Evolutionary conservation across 2,797 vertebrate genomes (phyloP).

Genomic region (Melanotaenia trifasciata): DNA sequence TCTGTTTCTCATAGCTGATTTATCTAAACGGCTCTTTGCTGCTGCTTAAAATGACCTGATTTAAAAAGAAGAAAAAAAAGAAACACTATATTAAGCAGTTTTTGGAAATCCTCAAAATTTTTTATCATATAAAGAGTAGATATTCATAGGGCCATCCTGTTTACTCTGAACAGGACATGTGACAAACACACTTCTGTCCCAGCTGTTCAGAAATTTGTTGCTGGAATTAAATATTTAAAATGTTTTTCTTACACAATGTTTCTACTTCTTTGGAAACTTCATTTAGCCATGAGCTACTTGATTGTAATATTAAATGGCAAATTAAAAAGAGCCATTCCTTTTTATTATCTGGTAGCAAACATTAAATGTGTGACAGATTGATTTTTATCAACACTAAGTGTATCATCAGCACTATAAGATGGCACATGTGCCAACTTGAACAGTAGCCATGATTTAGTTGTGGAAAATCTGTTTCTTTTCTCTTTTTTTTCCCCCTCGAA

Average conservation of each 20-base stretch:
- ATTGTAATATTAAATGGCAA: conserved; percentile 25
- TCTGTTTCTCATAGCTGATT: neutral
- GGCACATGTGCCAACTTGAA: conserved; percentile 25
- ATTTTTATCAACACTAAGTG: conserved; percentile 40
- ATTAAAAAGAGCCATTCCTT: conserved; percentile 17
- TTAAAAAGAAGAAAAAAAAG: neutral
- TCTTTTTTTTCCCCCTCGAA: neutral
- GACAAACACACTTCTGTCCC: neutral
- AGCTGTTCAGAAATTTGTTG: neutral
- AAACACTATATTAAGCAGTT: neutral
- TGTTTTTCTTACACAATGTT: neutral
- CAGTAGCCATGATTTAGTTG: conserved; percentile 37
- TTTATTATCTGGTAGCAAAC: conserved; percentile 38
- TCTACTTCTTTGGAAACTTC: conserved; percentile 17
- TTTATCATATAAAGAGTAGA: neutral
- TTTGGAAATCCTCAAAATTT: too few species aligned
- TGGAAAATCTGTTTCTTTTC: conserved; percentile 35
- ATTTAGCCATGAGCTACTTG: conserved; percentile 7
- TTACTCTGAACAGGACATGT: neutral
- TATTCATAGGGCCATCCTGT: neutral
- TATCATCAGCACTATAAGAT: conserved; percentile 27
- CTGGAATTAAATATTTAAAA: neutral
- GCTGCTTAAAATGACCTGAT: neutral
- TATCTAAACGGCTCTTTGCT: neutral
- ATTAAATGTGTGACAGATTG: conserved; percentile 50